Conservation (phyloP, 1,140 invertebrate genomes). For the Maniola jurtina region DNA sequence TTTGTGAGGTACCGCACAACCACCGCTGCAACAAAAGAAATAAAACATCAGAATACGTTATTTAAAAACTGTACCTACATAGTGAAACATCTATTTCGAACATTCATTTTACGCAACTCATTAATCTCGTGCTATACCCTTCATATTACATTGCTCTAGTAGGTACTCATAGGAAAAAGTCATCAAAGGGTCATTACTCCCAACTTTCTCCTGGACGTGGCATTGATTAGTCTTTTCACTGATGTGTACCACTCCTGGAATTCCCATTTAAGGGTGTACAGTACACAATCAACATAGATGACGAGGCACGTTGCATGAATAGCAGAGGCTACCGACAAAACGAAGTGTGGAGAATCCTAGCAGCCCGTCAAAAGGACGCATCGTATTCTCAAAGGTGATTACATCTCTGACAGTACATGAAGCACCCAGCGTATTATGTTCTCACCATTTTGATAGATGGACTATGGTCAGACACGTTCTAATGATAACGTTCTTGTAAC, state of each 20-base stretch:
- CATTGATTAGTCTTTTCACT: slow-evolving; percentile 63
- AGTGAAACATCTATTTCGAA: not conserved
- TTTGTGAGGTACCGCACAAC: slow-evolving; percentile 89
- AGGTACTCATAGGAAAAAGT: slow-evolving; percentile 32
- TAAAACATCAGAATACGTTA: not conserved
- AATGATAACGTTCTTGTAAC: slow-evolving; percentile 9
- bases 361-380: slow-evolving; percentile 49
- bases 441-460: slow-evolving; percentile 20
- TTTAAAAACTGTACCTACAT: not conserved
- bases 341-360: slow-evolving; percentile 64
- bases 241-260: slow-evolving; percentile 51
- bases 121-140: slow-evolving; percentile 11
- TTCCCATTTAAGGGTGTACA: slow-evolving; percentile 52
- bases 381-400: slow-evolving; percentile 62
- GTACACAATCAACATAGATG: slow-evolving; percentile 66
- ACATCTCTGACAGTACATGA: slow-evolving; percentile 19
- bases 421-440: slow-evolving; percentile 19
- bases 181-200: slow-evolving; percentile 58
- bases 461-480: slow-evolving; percentile 17
- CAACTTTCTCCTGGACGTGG: slow-evolving; percentile 57
- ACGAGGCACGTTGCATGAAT: slow-evolving; percentile 57
- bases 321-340: slow-evolving; percentile 57
- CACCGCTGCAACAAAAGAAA: slow-evolving; percentile 84
- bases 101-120: slow-evolving; percentile 5
- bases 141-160: slow-evolving; percentile 1